Base-by-base conservation (phyloP, 2,888 invertebrate species). In the Metellina segmentata region DNA sequence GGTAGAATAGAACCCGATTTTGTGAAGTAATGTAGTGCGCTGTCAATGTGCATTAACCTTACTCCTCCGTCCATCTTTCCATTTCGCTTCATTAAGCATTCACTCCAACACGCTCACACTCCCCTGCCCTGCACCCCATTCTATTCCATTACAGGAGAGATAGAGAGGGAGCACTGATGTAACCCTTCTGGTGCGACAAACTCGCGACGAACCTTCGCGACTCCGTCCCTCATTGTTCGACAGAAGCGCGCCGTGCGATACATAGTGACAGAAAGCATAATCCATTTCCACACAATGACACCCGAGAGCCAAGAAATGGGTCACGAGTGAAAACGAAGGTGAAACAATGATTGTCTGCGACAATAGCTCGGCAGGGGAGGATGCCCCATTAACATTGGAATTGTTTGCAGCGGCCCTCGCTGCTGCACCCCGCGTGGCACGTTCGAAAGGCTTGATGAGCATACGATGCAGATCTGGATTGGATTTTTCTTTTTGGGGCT, bases 231-330 rank as follows among this genome's bases (percentile, higher is more conserved):
- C 34, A 34, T 34, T 34, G 34, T 34, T 34, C 34, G 34, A 34
- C 34, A 34, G 34, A 34, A 34, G 34, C 34, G 34, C 34, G 34
- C 34, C 11, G 71, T 51, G 49, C n/a, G 82, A 71, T 71, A 82
- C 82, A 82, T 20, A 70, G 20, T 74, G 52, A 48, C 71, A 34
- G 13, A 74, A 20, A 75, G 20, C 16, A 77, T 78, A 86, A 77
- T 86, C 70, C 78, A 71, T 78, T 86, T 86, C 78, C 48, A 86
- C 86, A 86, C 86, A 86, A 86, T 77, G 86, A 78, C 78, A 78
- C 48, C 34, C 19, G 61, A 34, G 34, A 69, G 52, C 49, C 85
- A 75, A 74, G 86, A 86, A 86, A 51, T 86, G 78, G 86, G 86
- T 78, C 86, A 77, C 61, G 6, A 53, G 52, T n/a, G 86, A 85